Base-by-base conservation (phyloP, 2,797 vertebrate genomes). In the Tadarida brasiliensis region DNA sequence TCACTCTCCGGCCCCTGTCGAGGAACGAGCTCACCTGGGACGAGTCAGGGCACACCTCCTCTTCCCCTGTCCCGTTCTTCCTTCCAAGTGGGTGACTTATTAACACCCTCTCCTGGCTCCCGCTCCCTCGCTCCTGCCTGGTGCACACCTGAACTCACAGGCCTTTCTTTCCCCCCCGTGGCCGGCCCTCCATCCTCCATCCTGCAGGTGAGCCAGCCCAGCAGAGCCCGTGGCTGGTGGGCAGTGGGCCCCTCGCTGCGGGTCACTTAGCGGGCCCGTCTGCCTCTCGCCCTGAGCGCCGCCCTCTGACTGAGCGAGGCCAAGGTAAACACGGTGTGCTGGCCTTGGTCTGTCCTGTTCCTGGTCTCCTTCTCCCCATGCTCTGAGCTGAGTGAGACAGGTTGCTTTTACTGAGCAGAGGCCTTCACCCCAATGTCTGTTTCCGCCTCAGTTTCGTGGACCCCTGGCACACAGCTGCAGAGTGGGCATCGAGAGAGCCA, bases 381-480 rank as follows among this genome's bases (percentile, higher is more conserved):
- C 4, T 87, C 51, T 39, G 56, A 81, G 57, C 63, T 28, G 56
- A 33, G 20, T 15, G 15, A 16, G 57, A 1, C 0, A 11, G 39
- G 8, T 15, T n/a, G 4, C 0, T 30, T 78, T 16, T 11, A 17
- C 30, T 17, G 33, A 49, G 59, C 5, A 61, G 57, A 73, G 44
- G 28, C 20, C 20, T 57, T 7, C 33, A 67, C 7, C 39, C 20
- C 3, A 7, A 0, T 56, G 0, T 39, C 30, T 78, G 4, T 44
- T 16, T 11, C 30, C 7, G 12, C 2, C 1, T 0, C 11, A 1
- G 16, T 74, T 88, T 24, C 44, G 24, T 0, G 3, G 63, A 54
- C 7, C 11, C 11, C 11, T 0, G 47, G 76, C 3, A 19, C 8
- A 1, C 0, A 0, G 47, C 11, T 44, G 0, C 15, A 19, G 28